Evolutionary conservation across 2,797 vertebrate species (phyloP).

Genomic region (Bradypodion ventrale): DNA sequence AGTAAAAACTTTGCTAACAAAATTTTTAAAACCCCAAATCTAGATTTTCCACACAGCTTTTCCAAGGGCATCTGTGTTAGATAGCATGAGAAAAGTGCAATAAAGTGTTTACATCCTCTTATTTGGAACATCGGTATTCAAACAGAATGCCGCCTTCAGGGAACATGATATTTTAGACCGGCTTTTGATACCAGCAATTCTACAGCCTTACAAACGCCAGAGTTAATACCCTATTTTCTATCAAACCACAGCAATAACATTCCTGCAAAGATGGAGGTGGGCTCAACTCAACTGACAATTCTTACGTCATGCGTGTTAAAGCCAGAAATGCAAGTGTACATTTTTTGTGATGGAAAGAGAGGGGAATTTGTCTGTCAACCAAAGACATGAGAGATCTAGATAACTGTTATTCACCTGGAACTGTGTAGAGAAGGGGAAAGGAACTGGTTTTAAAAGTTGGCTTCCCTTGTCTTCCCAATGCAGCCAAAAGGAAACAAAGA

Average conservation of each 20-base stretch:
- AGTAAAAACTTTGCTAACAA: background rate
- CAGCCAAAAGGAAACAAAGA: background rate
- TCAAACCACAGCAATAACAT: constrained; percentile 42
- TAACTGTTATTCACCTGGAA: constrained; percentile 45
- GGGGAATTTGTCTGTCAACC: constrained; percentile 55
- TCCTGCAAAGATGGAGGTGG: constrained; percentile 24
- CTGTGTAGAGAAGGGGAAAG: constrained; percentile 43
- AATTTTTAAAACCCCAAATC: background rate
- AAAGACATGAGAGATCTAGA: constrained; percentile 54
- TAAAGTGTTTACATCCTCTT: background rate
- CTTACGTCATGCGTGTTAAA: constrained; percentile 32
- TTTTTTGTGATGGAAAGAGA: constrained; percentile 49
- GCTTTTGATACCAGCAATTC: constrained; percentile 45
- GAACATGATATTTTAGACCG: constrained; percentile 40
- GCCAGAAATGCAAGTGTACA: constrained; percentile 30
- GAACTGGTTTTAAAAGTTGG: constrained; percentile 57
- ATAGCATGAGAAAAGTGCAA: constrained; percentile 21
- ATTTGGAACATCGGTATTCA: constrained; percentile 31
- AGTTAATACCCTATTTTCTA: constrained; percentile 38
- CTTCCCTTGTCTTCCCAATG: background rate
- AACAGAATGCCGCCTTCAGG: background rate
- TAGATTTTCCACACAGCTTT: background rate
- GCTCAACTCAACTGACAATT: constrained; percentile 24
- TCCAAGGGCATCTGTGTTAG: background rate
- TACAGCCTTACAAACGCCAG: constrained; percentile 43